A percentile compares a stretch with the other conserved stretches of the same genome.
These are phyloP conservation scores for Varroa destructor DNA, from an alignment of 1,140 invertebrate genomes.

Conservation along the genomic window DNA sequence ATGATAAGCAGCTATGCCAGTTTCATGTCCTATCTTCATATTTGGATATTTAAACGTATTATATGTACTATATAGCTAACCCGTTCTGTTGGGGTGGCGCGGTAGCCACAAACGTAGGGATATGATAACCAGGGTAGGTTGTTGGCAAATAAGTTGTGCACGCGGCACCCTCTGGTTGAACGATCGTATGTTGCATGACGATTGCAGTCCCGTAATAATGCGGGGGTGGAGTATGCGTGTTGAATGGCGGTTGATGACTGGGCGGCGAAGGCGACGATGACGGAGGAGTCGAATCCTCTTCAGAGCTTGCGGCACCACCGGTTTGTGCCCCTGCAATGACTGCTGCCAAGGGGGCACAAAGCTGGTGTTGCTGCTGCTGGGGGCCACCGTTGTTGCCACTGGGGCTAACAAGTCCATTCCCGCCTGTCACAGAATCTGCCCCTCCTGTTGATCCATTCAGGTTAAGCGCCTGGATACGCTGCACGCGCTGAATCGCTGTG, in stretches of 20 bases:
- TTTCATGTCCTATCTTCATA: too few species aligned
- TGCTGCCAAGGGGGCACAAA: neutral
- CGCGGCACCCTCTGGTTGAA: neutral
- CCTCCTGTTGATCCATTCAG: neutral
- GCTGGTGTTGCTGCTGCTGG: conserved; percentile 17
- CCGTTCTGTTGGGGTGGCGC: conserved; percentile 24
- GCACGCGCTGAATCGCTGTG: conserved; percentile 4
- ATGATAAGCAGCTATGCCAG: too few species aligned
- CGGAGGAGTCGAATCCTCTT: conserved; percentile 16
- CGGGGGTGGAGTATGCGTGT: neutral
- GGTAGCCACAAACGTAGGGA: conserved; percentile 10
- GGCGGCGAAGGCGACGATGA: conserved; percentile 22
- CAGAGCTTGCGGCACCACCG: neutral
- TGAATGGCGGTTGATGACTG: conserved; percentile 10
- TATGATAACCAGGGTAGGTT: conserved; percentile 20
- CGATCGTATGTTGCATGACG: conserved; percentile 1
- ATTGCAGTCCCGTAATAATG: conserved; percentile 1
- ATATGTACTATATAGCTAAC: neutral
- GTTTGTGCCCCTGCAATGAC: conserved; percentile 5
- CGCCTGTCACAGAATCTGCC: neutral
- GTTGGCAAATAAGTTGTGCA: conserved; percentile 1
- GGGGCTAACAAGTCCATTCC: neutral
- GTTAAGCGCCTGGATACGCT: conserved; percentile 4
- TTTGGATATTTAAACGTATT: too few species aligned
- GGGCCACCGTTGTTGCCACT: neutral